Evolutionary conservation across 2,113 vertebrate genomes (phyloP), one percentile per base, ranked within the genome.

Genomic region (Ursus arctos): DNA sequence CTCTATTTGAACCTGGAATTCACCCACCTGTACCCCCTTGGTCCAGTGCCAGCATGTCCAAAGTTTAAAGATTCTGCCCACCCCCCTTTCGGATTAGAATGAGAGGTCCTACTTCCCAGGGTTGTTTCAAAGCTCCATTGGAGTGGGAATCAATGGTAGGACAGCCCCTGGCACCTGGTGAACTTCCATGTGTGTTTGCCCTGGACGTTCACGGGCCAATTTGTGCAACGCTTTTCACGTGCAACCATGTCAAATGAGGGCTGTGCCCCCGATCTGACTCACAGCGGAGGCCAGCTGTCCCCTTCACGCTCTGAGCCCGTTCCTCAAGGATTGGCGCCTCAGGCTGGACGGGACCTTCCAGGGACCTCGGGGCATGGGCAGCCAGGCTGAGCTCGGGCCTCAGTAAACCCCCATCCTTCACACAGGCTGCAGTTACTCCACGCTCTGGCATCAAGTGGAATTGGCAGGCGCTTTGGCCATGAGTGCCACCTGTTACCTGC

Each of bases 221-320:
- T 31, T 14, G 28, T 9, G 8, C 26, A 14, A 24, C 1, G 31
- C 10, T 53, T 28, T 36, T 61, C 21, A 40, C 4, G 28, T 7
- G 22, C 28, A 28, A 1, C 0, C 0, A 1, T 1, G 4, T 6
- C 16, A 15, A 7, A 18, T 22, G 19, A 6, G 0, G 9, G 31
- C 36, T 2, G 2, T 11, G 18, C 12, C 31, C 24, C 6, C 24
- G 31, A 61, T 43, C 55, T 21, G 86, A 63, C 43, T 19, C 53
- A n/a, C 28, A 55, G 61, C 0, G 2, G 59, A 47, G 36, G 31
- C 49, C 1, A 6, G 85, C 13, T 24, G 1, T 47, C 22, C 40
- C 40, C 40, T 47, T 76, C 72, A 24, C 0, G 6, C 6, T 33
- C 31, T 40, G 36, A 83, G 67, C 24, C 65, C 1, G 0, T 53